Evolutionary conservation across 2,797 vertebrate species (phyloP), one percentile per base, ranked within the genome.

Genomic region (Peromyscus nudipes): DNA sequence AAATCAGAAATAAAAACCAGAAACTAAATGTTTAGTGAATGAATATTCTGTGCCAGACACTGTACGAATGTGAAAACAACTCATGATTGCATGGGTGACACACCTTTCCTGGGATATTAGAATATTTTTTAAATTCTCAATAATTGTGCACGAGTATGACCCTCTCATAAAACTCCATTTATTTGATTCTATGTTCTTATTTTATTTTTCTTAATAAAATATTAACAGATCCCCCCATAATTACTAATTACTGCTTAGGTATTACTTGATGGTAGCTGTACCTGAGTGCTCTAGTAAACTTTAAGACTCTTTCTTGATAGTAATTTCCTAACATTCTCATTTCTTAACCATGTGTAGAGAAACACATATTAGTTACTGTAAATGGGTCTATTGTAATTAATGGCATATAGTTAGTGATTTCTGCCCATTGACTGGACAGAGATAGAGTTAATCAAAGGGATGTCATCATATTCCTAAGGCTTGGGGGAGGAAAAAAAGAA

Each of bases 251-350:
- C 16, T 62, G 40, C 34, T 52, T 69, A 82, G 40, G 1, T 57
- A n/a, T 46, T 67, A 92, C 52, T 67, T 92, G 64, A 62, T 43
- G 34, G 5, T 60, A 91, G 64, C 25, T 73, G 3, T 75, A 7
- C 82, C n/a, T 40, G 12, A 94, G 43, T 13, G 27, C 25, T 37
- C 14, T 62, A 71, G 43, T 85, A 43, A 60, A 86, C 73, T 81
- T 93, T 85, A 93, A 93, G 49, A 52, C 25, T 80, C 52, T 84
- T 92, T 57, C 81, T 95, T 73, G 23, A 91, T 73, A 37, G 40
- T 12, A 43, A 67, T 87, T 95, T 91, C 43, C n/a, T 64, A 2
- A 65, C 62, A 81, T 71, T 23, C 19, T 17, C 88, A 65, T 88
- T 93, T 37, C 49, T 64, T n/a, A 29, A 17, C 23, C 49, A 23